These are phyloP conservation scores for Colius striatus DNA, from an alignment of 2,113 vertebrate genomes.

Conservation along the genomic window DNA sequence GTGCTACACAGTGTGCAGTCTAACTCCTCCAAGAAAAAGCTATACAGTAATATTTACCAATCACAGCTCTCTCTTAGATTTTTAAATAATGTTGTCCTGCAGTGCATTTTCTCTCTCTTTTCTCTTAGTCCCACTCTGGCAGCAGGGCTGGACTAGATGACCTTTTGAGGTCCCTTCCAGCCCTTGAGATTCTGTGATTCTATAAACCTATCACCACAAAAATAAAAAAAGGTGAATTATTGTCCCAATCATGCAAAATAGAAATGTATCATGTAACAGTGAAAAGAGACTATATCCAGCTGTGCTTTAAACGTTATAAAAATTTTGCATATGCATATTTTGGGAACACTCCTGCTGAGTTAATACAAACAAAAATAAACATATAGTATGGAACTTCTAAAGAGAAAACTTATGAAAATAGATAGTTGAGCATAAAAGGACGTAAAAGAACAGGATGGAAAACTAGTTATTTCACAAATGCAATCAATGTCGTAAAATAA, in stretches of 20 bases:
- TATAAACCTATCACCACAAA: no score
- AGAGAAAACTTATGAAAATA: background rate
- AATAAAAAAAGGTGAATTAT: background rate
- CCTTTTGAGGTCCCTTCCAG: no score
- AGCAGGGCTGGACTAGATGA: no score
- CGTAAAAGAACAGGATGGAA: background rate
- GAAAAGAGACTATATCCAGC: background rate
- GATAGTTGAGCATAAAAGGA: constrained; percentile 11
- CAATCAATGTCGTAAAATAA: background rate
- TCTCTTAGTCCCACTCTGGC: no score
- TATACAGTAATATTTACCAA: background rate
- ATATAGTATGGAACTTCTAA: background rate
- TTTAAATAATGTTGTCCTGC: background rate
- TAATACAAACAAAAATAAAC: background rate
- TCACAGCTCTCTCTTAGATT: background rate
- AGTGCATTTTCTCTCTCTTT: background rate
- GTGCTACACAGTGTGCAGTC: background rate
- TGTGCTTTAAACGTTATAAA: constrained; percentile 33
- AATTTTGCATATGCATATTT: background rate
- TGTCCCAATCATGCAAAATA: background rate
- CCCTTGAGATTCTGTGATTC: no score
- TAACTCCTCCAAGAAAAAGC: background rate
- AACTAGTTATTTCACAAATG: background rate
- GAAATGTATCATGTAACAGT: background rate
- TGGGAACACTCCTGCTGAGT: constrained; percentile 26